Base-by-base conservation (phyloP, 2,797 vertebrate species). In the Cygnus olor region DNA sequence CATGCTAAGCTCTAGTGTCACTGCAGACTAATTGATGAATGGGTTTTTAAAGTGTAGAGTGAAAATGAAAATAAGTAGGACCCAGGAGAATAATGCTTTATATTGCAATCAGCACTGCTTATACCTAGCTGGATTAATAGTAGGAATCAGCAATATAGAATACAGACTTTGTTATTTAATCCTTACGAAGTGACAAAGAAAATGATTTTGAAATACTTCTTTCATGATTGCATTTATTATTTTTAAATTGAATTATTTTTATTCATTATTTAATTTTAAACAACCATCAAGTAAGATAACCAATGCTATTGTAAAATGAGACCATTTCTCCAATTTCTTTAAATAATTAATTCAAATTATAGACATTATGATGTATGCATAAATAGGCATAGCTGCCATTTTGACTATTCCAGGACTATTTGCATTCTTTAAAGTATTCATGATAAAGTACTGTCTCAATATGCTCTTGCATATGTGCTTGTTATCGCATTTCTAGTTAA, bases 1-100 rank as follows among this genome's bases (percentile, higher is more conserved):
- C 85, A 74, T 81, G 91, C 76, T 88, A 95, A 96, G 87, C 88
- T 90, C 94, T 66, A 81, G 53, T 97, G 87, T 84, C 94, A 85
- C 81, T 86, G 94, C 96, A 96, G 89, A 91, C 98, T 97, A 98
- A 97, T 94, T 98, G 98, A 99, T 98, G 97, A 98, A 98, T 98
- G 97, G 97, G 83, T 96, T 98, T 98, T 98, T 98, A 97, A 98
- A 98, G 96, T 95, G 96, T 94, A 95, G 97, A 96, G 98, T 95
- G 96, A 98, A 97, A 98, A 98, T 97, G 98, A 98, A 98, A 97
- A 98, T 79, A 97, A 97, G 95, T 90, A 91, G 93, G 90, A 95
- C 98, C 97, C 96, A 87, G 68, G 98, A 98, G 98, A 97, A 97
- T 96, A 95, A 97, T 98, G 97, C 96, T 97, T 98, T 97, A 97